Base-by-base conservation (phyloP, 2,888 invertebrate species). In the Lycocerus yunnanus region DNA sequence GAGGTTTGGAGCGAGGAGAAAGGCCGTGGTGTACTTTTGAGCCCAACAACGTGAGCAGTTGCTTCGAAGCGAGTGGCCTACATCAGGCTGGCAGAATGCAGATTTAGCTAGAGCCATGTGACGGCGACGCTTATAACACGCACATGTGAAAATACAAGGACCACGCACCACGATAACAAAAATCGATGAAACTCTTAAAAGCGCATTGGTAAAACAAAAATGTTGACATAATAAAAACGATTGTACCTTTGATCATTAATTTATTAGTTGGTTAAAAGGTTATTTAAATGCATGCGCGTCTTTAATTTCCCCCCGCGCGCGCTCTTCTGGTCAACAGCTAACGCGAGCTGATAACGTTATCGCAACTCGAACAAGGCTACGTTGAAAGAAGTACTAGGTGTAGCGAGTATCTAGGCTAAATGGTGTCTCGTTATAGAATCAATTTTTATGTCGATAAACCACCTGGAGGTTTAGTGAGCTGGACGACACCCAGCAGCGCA, bases 261-360 rank as follows among this genome's bases (percentile, higher is more conserved):
- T 20, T 18, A 11, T 13, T 18, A 63, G n/a, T 18, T 13, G 20
- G 20, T 18, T 16, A 63, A 63, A 63, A 43, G 43, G 43, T 43
- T 43, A 43, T 43, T 43, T 66, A 66, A 20, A 68, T 68, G 15
- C 68, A 59, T 59, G 69, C 66, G 75, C 75, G 68, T 69, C 72
- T 63, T 66, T 67, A 59, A 59, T 60, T 27, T 69, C 18, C 66
- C 66, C 72, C 59, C 75, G 21, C 75, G 63, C 72, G 59, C 58
- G 68, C 67, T 67, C 71, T 69, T 67, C 71, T 69, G 66, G 75
- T 61, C 72, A 72, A 70, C 72, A 72, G 18, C 72, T 67, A 68
- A 58, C 70, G 66, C 43, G 67, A 65, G 69, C 66, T 75, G 75
- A 75, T 75, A 75, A 75, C 75, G 75, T 73, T 75, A 75, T 75